phyloP scores from a whole-genome alignment of 2,888 invertebrate genomes.

The Hesperia comma region DNA sequence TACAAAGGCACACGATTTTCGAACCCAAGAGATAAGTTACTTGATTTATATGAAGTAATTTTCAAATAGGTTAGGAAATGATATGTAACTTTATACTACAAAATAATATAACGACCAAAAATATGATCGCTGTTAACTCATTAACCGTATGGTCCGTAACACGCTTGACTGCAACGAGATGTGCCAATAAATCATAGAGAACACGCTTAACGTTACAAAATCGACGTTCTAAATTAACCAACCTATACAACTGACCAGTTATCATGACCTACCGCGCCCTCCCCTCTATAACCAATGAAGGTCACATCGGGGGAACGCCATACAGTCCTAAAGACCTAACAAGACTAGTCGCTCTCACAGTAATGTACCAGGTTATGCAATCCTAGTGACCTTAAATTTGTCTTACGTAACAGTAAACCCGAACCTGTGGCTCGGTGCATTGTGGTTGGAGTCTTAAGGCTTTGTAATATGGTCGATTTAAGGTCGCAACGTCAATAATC shows the following conservation, averaged over 20 bases:
- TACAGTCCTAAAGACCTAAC: conserved; percentile 18
- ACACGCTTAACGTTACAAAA: conserved; percentile 60
- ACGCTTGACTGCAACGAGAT: conserved; percentile 39
- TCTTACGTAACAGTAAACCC: conserved; percentile 72
- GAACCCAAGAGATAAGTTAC: too few species aligned
- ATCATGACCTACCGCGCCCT: conserved; percentile 22
- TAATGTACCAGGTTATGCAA: conserved; percentile 70
- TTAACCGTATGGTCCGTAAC: conserved; percentile 17
- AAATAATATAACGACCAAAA: not conserved
- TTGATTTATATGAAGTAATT: too few species aligned
- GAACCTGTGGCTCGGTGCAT: conserved; percentile 51
- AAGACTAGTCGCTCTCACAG: conserved; percentile 54
- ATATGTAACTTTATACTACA: too few species aligned
- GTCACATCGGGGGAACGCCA: conserved; percentile 9
- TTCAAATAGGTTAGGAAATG: too few species aligned
- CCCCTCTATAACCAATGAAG: not conserved
- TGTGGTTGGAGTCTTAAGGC: conserved; percentile 44
- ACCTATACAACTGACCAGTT: conserved; percentile 49
- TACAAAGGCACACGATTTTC: too few species aligned
- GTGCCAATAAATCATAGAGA: conserved; percentile 48
- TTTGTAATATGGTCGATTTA: conserved; percentile 41
- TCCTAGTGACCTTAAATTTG: conserved; percentile 69
- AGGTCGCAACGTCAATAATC: conserved; percentile 12
- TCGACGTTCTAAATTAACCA: conserved; percentile 69
- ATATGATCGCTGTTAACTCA: not conserved